Evolutionary conservation across 2,888 invertebrate genomes (phyloP).

Genomic region (Icerya purchasi): DNA sequence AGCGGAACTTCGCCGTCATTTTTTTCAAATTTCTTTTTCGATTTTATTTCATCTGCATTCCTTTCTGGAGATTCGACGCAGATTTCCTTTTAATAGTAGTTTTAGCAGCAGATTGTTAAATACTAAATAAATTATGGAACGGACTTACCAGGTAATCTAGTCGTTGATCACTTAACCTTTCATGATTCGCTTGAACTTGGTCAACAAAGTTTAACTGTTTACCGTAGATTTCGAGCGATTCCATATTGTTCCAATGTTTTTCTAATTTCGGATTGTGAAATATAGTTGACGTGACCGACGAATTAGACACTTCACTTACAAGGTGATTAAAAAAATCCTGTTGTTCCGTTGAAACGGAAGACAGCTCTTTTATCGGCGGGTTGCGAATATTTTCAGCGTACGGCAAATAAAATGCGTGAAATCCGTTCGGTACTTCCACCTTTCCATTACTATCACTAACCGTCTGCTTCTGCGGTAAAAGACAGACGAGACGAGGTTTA

Average conservation of each 20-base stretch:
- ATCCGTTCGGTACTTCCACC: constrained; percentile 11
- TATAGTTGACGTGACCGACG: constrained; percentile 7
- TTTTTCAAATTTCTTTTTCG: not conserved
- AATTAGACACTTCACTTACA: constrained; percentile 9
- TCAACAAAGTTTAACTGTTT: not conserved
- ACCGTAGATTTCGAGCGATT: constrained; percentile 9
- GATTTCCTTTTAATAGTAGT: constrained; percentile 1
- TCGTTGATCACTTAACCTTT: too few relatives aligned
- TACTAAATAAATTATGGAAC: constrained; percentile 1
- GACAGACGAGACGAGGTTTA: constrained; percentile 7
- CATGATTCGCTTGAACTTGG: too few relatives aligned
- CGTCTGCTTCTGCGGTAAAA: constrained; percentile 13
- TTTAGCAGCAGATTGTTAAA: not conserved
- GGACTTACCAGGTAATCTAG: constrained; percentile 8
- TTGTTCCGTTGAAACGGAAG: not conserved
- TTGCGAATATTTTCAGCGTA: constrained; percentile 13
- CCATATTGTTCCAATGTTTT: constrained; percentile 15
- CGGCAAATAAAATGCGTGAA: constrained; percentile 15
- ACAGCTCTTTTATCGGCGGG: not conserved
- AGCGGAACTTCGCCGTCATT: not conserved
- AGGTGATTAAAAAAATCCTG: constrained; percentile 4
- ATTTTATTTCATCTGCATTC: not conserved
- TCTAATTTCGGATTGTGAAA: constrained; percentile 15
- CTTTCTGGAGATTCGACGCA: not conserved
- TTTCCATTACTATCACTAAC: not conserved